phyloP scores from a whole-genome alignment of 2,113 vertebrate genomes.

The Prionailurus bengalensis region DNA sequence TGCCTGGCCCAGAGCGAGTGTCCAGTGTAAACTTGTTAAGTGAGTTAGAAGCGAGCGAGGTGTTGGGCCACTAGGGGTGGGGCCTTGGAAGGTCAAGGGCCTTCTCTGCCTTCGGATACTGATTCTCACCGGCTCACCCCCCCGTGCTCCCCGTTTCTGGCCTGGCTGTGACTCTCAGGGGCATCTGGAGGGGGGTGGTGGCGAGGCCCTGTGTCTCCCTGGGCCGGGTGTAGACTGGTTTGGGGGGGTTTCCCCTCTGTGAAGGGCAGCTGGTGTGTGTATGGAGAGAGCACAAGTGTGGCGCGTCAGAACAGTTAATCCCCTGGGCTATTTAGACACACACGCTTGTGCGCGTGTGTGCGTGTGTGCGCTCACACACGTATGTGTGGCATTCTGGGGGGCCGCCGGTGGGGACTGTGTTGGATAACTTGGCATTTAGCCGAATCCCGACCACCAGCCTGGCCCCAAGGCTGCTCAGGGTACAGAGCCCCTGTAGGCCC shows the following conservation, averaged over 20 bases:
- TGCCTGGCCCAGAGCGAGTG: accelerated
- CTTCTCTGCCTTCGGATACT: neutral
- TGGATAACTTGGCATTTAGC: accelerated
- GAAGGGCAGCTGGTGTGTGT: neutral
- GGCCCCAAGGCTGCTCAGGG: accelerated
- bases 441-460: neutral
- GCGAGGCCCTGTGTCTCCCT: too few relatives aligned
- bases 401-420: accelerated
- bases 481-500: neutral
- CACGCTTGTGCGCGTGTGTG: accelerated
- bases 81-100: neutral
- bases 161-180: neutral
- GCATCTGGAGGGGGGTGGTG: neutral
- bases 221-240: neutral
- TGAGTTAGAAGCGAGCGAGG: neutral
- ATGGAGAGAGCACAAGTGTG: neutral
- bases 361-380: accelerated
- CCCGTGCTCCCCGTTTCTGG: accelerated
- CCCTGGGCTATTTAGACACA: neutral
- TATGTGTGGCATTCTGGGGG: neutral
- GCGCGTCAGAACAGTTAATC: neutral
- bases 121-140: accelerated
- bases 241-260: neutral
- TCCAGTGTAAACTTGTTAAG: neutral
- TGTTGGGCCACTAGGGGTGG: neutral